Conservation (phyloP, 2,888 invertebrate genomes). For the Belgica antarctica region DNA sequence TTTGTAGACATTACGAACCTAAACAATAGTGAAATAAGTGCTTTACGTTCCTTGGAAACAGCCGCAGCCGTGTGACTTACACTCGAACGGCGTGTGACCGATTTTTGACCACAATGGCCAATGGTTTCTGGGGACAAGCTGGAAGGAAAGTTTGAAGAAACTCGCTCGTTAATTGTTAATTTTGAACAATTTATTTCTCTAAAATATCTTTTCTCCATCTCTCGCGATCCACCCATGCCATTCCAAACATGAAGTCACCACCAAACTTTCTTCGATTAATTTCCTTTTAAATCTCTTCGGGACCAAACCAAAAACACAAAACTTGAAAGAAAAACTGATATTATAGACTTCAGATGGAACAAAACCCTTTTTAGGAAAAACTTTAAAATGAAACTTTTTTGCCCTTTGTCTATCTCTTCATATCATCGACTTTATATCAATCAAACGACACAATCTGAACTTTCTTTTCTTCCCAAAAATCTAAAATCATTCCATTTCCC, state of each 20-base stretch:
- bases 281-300: slow-evolving; percentile 14
- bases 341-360: background rate
- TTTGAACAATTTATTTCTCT: background rate
- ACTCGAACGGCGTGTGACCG: too few species aligned
- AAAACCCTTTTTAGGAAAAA: background rate
- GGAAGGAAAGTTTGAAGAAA: slow-evolving; percentile 25
- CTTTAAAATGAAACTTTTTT: background rate
- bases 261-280: background rate
- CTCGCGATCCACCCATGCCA: background rate
- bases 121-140: too few species aligned
- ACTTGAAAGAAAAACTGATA: too few species aligned
- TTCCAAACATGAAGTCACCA: background rate
- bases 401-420: too few species aligned
- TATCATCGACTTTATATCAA: too few species aligned
- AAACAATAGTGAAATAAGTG: slow-evolving; percentile 19
- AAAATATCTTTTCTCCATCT: background rate
- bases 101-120: too few species aligned
- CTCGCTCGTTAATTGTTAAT: slow-evolving; percentile 27
- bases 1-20: slow-evolving; percentile 15
- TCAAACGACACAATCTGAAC: too few species aligned
- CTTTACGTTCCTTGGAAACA: too few species aligned
- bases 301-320: slow-evolving; percentile 15
- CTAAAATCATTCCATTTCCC: slow-evolving; percentile 5
- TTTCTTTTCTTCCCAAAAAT: background rate
- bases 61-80: too few species aligned